Base-by-base conservation (phyloP, 1,140 invertebrate genomes). In the Sweltsa coloradensis region DNA sequence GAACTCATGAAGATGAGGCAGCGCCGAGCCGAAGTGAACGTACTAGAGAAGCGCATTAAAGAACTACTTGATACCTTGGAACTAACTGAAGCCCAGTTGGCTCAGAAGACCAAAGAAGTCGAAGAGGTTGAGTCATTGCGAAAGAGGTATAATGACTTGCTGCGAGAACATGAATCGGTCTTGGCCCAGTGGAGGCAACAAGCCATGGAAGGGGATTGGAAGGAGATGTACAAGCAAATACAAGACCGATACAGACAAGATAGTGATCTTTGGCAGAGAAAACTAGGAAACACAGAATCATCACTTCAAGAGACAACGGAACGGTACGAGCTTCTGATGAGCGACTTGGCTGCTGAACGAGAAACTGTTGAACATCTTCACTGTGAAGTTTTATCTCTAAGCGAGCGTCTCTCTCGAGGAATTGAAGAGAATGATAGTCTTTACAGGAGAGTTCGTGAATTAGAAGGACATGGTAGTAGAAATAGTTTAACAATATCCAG, bases 351-450 rank as follows among this genome's bases (percentile, higher is more conserved):
- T 21, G 72, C 73, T 26, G 78, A 74, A 53, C 77, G 80, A 56
- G 68, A 73, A 44, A 66, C 24, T 18, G 2, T 49, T 56, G 63
- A 64, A 45, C 69, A 66, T 51, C 62, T 81, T 39, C 73, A 75
- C 59, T 71, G 72, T 45, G 76, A 78, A 60, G 59, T 81, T 29
- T 70, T 70, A 3, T 60, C 61, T 58, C 64, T 58, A 70, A 71
- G 68, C 46, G 67, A 73, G 54, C 58, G 74, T 45, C 60, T 84
- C 23, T 58, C 74, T 2, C 71, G 72, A 50, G 79, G 78, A 47
- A 79, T 83, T 36, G 79, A 85, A 58, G 85, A 89, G 65, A 89
- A 88, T 58, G 83, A 87, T 52, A 65, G 66, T 11, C 64, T 88
- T 6, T 86, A 80, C 50, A 66, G 69, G 31, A 73, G 76, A 51